Base-by-base conservation (phyloP, 2,797 vertebrate genomes). In the Dromococcyx pavoninus region DNA sequence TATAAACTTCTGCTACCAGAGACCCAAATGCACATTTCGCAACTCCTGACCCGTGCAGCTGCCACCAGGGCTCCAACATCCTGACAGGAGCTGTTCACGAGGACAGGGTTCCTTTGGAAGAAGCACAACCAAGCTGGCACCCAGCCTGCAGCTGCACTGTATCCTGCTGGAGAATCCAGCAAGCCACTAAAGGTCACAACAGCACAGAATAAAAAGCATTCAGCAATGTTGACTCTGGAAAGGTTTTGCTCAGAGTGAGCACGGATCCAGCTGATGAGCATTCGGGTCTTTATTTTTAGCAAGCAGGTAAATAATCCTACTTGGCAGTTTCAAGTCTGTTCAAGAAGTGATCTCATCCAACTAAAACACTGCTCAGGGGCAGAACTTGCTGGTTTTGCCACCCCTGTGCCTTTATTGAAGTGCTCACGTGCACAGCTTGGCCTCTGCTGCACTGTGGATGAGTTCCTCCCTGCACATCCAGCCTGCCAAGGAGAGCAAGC, bases 401-500 rank as follows among this genome's bases (percentile, higher is more conserved):
- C 32, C n/a, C 13, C 16, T 23, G 58, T 15, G 27, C 72, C 64
- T 57, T 23, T 2, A 23, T 24, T 24, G 6, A 60, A 19, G 61
- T 1, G 23, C 8, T 27, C 32, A n/a, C 4, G 50, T 25, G 27
- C 67, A 58, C 39, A 12, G 10, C 35, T 54, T 0, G 1, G 53
- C 17, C 23, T 15, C 48, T 32, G 17, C 2, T 51, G 37, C 78
- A 43, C 67, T 4, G 6, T 2, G 16, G n/a, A 17, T 7, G 2
- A 44, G 11, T 48, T n/a, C 46, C 11, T 9, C 37, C 51, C 24
- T 9, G 19, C 32, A 48, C 46, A 48, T 21, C 46, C 22, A 70
- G 3, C 17, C 50, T 35, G 1, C 10, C 2, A 5, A 11, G 6
- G 71, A 18, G 32, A 54, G 41, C 22, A 5, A 5, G 0, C 3